Evolutionary conservation across 2,888 invertebrate genomes (phyloP).

Genomic region (Chaitophorus viminalis): DNA sequence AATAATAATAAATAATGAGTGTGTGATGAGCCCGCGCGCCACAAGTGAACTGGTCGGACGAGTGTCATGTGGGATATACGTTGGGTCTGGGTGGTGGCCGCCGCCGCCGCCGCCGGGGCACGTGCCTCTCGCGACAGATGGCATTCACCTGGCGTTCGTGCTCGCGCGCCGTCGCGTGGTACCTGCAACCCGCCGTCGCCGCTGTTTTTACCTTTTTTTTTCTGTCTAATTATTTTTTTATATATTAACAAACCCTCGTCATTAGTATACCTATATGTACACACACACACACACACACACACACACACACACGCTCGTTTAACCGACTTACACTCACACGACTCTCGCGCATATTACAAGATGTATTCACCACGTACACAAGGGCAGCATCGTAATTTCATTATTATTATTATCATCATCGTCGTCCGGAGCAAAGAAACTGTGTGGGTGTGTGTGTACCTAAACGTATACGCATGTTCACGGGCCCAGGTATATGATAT

Average conservation of each 20-base stretch:
- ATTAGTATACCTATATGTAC: slow-evolving; percentile 7
- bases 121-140: slow-evolving; percentile 59
- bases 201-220: neutral
- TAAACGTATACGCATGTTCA: neutral
- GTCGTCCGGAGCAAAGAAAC: neutral
- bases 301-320: neutral
- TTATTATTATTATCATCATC: neutral
- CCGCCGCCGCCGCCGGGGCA: slow-evolving; percentile 45
- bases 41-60: slow-evolving; percentile 58
- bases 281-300: neutral
- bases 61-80: slow-evolving; percentile 61
- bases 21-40: slow-evolving; percentile 47
- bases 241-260: slow-evolving; percentile 40
- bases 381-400: slow-evolving; percentile 8
- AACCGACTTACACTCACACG: slow-evolving; percentile 10
- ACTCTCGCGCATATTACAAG: neutral
- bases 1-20: slow-evolving; percentile 39
- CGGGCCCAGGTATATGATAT: neutral
- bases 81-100: slow-evolving; percentile 24
- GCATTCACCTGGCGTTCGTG: slow-evolving; percentile 52
- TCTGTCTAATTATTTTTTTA: neutral
- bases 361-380: neutral
- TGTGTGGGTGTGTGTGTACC: too few species aligned
- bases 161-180: slow-evolving; percentile 33
- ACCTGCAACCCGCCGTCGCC: neutral